Base-by-base conservation (phyloP, 2,113 vertebrate genomes). In the Octodon degus region DNA sequence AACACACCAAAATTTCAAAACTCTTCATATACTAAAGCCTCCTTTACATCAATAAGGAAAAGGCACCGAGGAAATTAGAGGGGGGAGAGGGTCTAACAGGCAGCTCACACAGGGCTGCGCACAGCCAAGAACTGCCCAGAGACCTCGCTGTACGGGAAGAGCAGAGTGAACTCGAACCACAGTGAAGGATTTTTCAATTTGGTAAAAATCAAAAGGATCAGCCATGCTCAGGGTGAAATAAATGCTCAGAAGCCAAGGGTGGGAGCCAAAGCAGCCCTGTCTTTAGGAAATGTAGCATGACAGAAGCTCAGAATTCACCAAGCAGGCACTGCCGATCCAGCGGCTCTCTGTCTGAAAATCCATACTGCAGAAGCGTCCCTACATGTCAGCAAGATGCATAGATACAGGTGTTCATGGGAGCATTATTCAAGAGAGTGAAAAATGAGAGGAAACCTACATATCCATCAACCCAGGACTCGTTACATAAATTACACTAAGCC, bases 1-100 rank as follows among this genome's bases (percentile, higher is more conserved):
- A 88, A 95, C 50, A 80, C 86, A 84, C 7, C n/a, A 70, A 94
- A 95, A 89, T 76, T 89, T 94, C 55, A 12, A 96, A 95, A 60
- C 86, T 80, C 58, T 76, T 91, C 72, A 92, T 60, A 82, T 14
- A 92, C 93, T 89, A 84, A 95, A 96, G 95, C 84, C 89, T 95
- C 63, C 70, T 92, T 95, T 94, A 86, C 62, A 74, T 82, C 89
- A 83, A 50, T 76, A 89, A 96, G 89, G 74, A 86, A 92, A 94
- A 85, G 67, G 70, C 37, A 70, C 67, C 90, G 70, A 87, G 74
- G 68, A 91, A 96, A 94, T 89, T 85, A 91, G 95, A 83, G 96
- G 65, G 74, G 55, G 86, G 89, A 83, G 80, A 79, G 62, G 89
- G 17, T 65, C 47, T 32, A 43, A 81, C 17, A 82, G 91, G 47